Evolutionary conservation across 2,113 vertebrate genomes (phyloP).

Genomic region (Laticauda colubrina): DNA sequence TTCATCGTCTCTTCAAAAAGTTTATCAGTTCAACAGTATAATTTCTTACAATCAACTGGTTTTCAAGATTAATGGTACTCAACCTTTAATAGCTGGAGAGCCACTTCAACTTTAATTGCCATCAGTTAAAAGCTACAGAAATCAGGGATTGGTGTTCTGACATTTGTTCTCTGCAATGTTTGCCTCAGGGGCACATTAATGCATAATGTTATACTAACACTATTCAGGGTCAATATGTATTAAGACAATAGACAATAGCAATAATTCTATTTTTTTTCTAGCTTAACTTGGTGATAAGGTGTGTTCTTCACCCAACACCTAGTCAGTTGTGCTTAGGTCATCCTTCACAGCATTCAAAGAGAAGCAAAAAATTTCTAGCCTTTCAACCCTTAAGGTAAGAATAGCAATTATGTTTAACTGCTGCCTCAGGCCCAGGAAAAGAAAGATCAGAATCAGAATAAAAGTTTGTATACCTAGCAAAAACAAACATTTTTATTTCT

Average conservation of each 20-base stretch:
- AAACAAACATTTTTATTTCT: background rate
- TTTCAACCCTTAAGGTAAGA: background rate
- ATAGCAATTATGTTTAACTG: background rate
- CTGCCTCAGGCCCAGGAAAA: background rate
- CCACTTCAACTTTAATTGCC: conserved; percentile 8
- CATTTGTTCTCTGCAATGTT: conserved; percentile 13
- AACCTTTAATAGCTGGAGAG: conserved; percentile 37
- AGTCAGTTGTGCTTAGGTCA: background rate
- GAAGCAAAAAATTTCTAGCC: background rate
- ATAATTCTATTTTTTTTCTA: conserved; percentile 5
- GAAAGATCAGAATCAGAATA: background rate
- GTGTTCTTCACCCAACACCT: background rate
- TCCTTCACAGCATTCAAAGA: background rate
- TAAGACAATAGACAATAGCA: conserved; percentile 18
- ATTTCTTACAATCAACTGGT: conserved; percentile 27
- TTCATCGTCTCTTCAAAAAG: conserved; percentile 1
- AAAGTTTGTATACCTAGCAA: background rate
- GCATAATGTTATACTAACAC: conserved; percentile 4
- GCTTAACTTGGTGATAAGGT: background rate
- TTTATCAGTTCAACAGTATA: conserved; percentile 23
- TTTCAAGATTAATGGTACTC: conserved; percentile 27
- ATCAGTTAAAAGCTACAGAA: conserved; percentile 2
- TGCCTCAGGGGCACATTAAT: background rate
- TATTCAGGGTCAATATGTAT: conserved; percentile 23
- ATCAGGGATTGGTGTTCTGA: conserved; percentile 2